Base-by-base conservation (phyloP, 1,140 invertebrate genomes). In the Telenomus remus region DNA sequence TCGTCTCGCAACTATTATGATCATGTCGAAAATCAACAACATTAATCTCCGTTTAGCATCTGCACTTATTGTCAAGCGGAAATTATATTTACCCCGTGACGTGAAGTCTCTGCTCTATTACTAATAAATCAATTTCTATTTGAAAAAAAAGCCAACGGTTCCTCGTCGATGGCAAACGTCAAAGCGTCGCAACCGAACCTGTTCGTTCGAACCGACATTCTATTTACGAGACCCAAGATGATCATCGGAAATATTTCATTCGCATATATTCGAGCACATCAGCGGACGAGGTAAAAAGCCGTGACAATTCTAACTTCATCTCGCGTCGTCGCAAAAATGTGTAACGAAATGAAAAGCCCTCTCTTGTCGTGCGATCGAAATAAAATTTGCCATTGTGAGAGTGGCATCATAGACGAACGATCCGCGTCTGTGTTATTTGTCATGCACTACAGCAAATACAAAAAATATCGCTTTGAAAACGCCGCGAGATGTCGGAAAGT, bases 331-430 rank as follows among this genome's bases (percentile, higher is more conserved):
- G 37, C 37, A 51, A 61, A 55, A 51, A 61, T 61, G 19, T 51
- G 44, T 51, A 50, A 51, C 49, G 39, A 53, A 61, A 61, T 53
- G 51, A 27, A 27, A 53, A 61, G 59, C 59, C n/a, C n/a, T 33
- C 59, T 34, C 34, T 43, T 61, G 37, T 42, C 27, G 56, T 42
- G 33, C 55, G 55, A 57, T 57, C 55, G 44, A 57, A 47, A 48
- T 48, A 44, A 47, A 57, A 57, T 57, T 57, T 57, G 27, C 39
- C 13, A 57, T 57, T 14, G 34, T 7, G 10, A 33, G 46, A 6
- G 46, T 15, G 46, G 46, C 15, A 16, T 9, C 12, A n/a, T 50
- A n/a, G 19, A 11, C 12, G 19, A 34, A 51, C 13, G 43, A 44
- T 44, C 1, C 43, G 13, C 14, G 34, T n/a, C 13, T 51, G 49